A percentile compares a stretch with the other conserved stretches of the same genome.
These are phyloP conservation scores for Acromyrmex heyeri DNA, from an alignment of 1,140 invertebrate genomes.

Conservation along the genomic window DNA sequence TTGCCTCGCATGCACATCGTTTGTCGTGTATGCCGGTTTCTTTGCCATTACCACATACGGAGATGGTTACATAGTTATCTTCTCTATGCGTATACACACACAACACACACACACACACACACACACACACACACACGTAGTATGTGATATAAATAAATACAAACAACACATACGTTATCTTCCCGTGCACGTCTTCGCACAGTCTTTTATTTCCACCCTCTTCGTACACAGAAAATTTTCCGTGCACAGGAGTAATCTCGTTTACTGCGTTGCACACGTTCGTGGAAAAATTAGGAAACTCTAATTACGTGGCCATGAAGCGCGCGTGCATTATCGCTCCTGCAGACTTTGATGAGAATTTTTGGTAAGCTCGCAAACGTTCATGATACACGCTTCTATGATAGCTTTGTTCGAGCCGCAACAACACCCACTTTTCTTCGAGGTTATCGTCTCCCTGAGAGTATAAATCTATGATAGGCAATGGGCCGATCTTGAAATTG, in stretches of 20 bases:
- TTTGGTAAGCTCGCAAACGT: background rate
- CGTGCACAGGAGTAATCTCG: slow-evolving; percentile 13
- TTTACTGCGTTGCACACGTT: slow-evolving; percentile 17
- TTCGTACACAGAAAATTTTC: slow-evolving; percentile 9
- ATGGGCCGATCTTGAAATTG: background rate
- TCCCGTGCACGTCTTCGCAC: slow-evolving; percentile 2
- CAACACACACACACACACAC: too few relatives aligned
- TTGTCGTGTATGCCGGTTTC: slow-evolving; percentile 17
- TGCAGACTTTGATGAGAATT: slow-evolving; percentile 16
- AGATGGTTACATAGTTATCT: background rate
- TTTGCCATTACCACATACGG: background rate
- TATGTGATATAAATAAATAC: background rate
- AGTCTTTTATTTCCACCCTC: slow-evolving; percentile 40
- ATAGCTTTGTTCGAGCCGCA: background rate
- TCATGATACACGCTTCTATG: background rate
- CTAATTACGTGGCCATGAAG: slow-evolving; percentile 17
- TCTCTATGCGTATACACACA: background rate
- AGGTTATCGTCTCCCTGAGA: background rate
- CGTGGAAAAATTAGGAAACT: slow-evolving; percentile 48
- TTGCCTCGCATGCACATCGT: slow-evolving; percentile 11
- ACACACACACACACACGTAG: too few relatives aligned
- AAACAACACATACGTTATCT: slow-evolving; percentile 29
- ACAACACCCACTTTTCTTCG: background rate
- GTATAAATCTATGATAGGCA: background rate
- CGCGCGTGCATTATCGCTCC: background rate